Conservation (phyloP, 2,888 invertebrate species). For the Nemurella pictetii region DNA sequence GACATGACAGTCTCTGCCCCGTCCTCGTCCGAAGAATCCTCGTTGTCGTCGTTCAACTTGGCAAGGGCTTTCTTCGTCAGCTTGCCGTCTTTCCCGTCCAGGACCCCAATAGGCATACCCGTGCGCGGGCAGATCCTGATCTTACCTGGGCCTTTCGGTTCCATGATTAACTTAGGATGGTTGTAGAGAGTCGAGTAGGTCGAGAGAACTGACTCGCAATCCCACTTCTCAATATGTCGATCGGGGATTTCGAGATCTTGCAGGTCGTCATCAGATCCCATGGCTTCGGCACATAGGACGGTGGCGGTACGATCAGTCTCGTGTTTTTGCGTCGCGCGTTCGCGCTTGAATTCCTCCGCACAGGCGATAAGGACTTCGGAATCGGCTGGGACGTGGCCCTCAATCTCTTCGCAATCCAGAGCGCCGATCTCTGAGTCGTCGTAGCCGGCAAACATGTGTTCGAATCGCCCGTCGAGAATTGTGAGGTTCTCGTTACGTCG, state of each 20-base stretch:
- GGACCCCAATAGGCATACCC: constrained; percentile 71
- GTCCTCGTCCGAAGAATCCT: constrained; percentile 16
- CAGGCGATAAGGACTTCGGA: constrained; percentile 72
- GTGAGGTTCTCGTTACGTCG: constrained; percentile 79
- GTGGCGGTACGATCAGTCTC: constrained; percentile 37
- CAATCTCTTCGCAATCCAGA: constrained; percentile 87
- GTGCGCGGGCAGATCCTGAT: constrained; percentile 57
- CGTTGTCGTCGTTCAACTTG: constrained; percentile 56
- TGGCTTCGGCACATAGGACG: constrained; percentile 47
- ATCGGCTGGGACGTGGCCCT: constrained; percentile 71
- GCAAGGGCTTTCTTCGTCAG: constrained; percentile 72
- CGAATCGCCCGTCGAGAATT: constrained; percentile 84
- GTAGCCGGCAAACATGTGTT: constrained; percentile 82
- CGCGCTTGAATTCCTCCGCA: constrained; percentile 74
- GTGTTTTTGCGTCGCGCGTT: constrained; percentile 47
- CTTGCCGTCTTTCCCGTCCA: constrained; percentile 63
- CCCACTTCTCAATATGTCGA: constrained; percentile 73
- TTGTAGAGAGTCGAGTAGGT: constrained; percentile 92
- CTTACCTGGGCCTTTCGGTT: constrained; percentile 53
- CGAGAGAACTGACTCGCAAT: constrained; percentile 88
- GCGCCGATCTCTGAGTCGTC: constrained; percentile 89
- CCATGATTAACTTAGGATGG: constrained; percentile 84
- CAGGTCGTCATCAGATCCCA: constrained; percentile 58
- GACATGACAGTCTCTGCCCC: constrained; percentile 43
- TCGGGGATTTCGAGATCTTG: constrained; percentile 64